Conservation (phyloP, 2,888 invertebrate genomes). For the Tetheella fluctuosa region DNA sequence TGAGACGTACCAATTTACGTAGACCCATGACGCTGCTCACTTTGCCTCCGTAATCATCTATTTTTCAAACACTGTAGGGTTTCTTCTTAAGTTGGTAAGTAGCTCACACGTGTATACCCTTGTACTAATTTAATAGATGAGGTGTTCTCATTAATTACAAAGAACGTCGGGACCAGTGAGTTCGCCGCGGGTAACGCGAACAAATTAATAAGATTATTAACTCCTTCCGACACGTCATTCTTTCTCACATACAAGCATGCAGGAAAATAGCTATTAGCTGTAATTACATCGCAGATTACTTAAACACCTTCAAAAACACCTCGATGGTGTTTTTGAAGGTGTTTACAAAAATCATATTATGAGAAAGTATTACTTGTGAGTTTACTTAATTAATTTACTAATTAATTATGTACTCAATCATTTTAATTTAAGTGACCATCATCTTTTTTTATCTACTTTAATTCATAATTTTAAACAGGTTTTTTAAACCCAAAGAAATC, state of each 20-base stretch:
- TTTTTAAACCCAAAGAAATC: neutral
- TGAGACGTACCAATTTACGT: conserved; percentile 50
- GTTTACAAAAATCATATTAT: neutral
- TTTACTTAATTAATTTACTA: too few relatives aligned
- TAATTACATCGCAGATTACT: conserved; percentile 11
- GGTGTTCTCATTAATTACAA: conserved; percentile 83
- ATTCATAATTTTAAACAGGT: too few relatives aligned
- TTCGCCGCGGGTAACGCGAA: conserved; percentile 70
- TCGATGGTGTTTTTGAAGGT: conserved; percentile 10
- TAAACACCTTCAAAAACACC: too few relatives aligned
- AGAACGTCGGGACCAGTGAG: conserved; percentile 78
- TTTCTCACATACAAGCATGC: conserved; percentile 48
- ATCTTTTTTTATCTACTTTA: too few relatives aligned
- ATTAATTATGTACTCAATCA: too few relatives aligned
- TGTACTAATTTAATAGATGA: conserved; percentile 83
- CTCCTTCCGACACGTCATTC: conserved; percentile 81
- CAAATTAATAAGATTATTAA: conserved; percentile 83
- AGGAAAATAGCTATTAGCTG: conserved; percentile 22
- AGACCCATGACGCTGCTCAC: conserved; percentile 39
- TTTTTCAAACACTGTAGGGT: conserved; percentile 35
- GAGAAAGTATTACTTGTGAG: neutral
- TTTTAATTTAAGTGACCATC: too few relatives aligned
- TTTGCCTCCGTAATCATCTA: conserved; percentile 18
- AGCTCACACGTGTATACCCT: conserved; percentile 71
- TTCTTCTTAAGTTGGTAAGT: conserved; percentile 57